These are phyloP conservation scores for Heliconius himera DNA, from an alignment of 1,140 invertebrate genomes.

Conservation along the genomic window DNA sequence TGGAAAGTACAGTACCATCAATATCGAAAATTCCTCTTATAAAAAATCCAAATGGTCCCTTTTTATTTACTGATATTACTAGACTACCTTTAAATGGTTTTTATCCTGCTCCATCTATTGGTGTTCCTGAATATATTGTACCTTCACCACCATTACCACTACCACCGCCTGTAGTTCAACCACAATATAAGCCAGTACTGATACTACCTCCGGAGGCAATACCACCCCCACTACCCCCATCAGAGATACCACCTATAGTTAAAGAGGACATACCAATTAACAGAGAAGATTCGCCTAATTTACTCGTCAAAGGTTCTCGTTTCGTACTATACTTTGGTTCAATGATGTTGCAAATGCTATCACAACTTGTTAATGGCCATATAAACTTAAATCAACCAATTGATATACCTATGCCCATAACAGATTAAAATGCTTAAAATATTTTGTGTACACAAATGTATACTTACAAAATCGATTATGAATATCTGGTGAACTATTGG, in stretches of 20 bases:
- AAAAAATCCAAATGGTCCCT: constrained; percentile 17
- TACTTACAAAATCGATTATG: not conserved
- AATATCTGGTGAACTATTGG: not conserved
- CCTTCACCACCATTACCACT: constrained; percentile 23
- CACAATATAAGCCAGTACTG: constrained; percentile 15
- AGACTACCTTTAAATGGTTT: constrained; percentile 29
- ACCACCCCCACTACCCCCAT: not conserved
- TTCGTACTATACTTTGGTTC: constrained; percentile 54
- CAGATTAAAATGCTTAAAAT: not conserved
- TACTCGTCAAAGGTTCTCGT: constrained; percentile 51
- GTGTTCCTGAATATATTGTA: constrained; percentile 16
- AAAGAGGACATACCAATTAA: constrained; percentile 31
- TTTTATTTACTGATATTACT: constrained; percentile 35
- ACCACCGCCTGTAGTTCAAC: not conserved
- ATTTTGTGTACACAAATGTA: not conserved
- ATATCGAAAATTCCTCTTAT: constrained; percentile 21
- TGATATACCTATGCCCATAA: not conserved
- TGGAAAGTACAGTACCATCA: constrained; percentile 31
- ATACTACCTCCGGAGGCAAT: constrained; percentile 5
- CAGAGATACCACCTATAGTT: constrained; percentile 4
- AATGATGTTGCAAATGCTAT: constrained; percentile 49
- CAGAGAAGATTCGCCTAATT: constrained; percentile 44
- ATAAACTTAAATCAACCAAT: constrained; percentile 32
- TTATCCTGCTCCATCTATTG: constrained; percentile 18
- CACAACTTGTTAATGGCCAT: constrained; percentile 44